Evolutionary conservation across 2,888 invertebrate genomes (phyloP).

Genomic region (Tanaodytes sp.): DNA sequence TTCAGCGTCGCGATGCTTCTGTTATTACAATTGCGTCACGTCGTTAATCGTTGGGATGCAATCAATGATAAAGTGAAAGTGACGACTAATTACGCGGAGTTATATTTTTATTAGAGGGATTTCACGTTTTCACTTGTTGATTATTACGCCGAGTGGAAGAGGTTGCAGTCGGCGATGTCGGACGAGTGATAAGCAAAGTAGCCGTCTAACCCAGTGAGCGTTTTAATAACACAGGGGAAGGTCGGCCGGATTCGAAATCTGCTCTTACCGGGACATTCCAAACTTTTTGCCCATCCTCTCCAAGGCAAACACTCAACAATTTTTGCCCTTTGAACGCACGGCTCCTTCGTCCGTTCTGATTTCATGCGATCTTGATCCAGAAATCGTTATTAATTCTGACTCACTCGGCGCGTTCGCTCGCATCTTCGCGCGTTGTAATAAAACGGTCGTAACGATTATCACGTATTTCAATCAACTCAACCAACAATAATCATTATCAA

Average conservation of each 20-base stretch:
- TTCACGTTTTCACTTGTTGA: no score
- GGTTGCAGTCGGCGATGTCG: no score
- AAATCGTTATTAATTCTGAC: no score
- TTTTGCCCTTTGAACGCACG: neutral
- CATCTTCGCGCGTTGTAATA: no score
- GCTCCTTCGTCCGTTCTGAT: neutral
- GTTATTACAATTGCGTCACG: conserved; percentile 36
- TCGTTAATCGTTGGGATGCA: conserved; percentile 21
- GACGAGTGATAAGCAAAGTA: neutral
- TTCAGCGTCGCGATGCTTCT: conserved; percentile 18
- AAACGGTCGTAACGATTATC: no score
- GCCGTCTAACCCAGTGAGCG: conserved; percentile 24
- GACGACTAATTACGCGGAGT: conserved; percentile 25
- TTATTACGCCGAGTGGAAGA: no score
- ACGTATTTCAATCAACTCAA: no score
- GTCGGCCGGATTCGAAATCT: conserved; percentile 6
- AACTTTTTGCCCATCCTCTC: neutral
- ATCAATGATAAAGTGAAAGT: conserved; percentile 42
- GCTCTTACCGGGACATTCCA: conserved; percentile 4
- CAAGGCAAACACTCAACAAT: neutral
- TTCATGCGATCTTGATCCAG: neutral
- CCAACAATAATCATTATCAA: no score
- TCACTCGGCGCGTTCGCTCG: no score
- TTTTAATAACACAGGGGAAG: conserved; percentile 32
- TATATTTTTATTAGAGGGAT: conserved; percentile 19